Evolutionary conservation across 2,113 vertebrate genomes (phyloP), one percentile per base, ranked within the genome.

Genomic region (Scalopus aquaticus): DNA sequence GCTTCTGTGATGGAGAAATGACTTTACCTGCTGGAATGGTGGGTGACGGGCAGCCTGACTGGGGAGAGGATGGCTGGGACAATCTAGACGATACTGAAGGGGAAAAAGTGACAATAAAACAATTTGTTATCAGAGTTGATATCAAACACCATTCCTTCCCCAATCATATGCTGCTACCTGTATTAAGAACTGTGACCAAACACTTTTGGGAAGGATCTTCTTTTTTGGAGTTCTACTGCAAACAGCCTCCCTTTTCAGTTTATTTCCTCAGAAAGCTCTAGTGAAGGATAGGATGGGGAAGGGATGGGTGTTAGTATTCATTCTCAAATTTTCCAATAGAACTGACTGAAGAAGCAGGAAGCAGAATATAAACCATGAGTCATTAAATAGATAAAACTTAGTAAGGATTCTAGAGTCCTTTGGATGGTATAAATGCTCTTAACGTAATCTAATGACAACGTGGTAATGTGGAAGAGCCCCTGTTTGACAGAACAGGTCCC

Each of bases 1-100:
- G 99, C 98, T 99, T 99, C 99, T 99, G 99, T 5, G 99, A 99
- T 20, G 99, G 99, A 79, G 99, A 99, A 98, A 99, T 99, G 98
- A 99, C 98, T 98, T 99, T 99, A 97, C 97, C 97, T 93, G 98
- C 95, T 64, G 99, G 97, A 87, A 99, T 98, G 91, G 99, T 99
- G 13, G 99, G 99, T 15, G 99, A 99, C 0, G 99, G 99, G 95
- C 99, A 99, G 94, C 99, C 98, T 2, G 99, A 98, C 97, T 99
- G 99, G 0, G 99, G 99, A 79, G 99, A 99, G 15, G 99, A 98
- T 0, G 99, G 98, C 97, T 99, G 99, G 3, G 99, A 98, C 97
- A 99, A 98, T 97, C 99, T 99, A 94, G 99, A 98, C 5, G 99
- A 98, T 95, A 99, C 99, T 99, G 91, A 28, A 3, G 39, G 80